Evolutionary conservation across 2,797 vertebrate species (phyloP), one percentile per base, ranked within the genome.

Genomic region (Falco rusticolus): DNA sequence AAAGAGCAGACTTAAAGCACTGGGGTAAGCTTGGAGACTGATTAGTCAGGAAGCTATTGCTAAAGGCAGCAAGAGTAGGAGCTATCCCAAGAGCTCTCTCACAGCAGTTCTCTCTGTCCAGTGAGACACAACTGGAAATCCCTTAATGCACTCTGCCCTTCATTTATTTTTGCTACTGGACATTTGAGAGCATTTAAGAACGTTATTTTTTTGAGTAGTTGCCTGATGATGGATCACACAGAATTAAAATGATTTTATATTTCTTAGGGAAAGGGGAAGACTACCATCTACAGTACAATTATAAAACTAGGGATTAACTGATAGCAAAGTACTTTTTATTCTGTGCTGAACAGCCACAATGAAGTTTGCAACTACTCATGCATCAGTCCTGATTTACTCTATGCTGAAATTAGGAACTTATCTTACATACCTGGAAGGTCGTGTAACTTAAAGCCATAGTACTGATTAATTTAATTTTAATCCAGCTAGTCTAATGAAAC

Each of bases 141-240:
- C 96, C 91, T 98, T 98, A 98, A 98, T 79, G 93, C 93, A 97
- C 94, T 81, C 93, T 95, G 96, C 94, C 97, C 97, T 98, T 98
- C 96, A 97, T 97, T 98, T 98, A 95, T 97, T 98, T 98, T 97
- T 97, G 96, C 92, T 97, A 97, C 90, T 95, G 96, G 98, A 96
- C 97, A 97, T 98, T 95, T 89, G 77, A 98, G 97, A 96, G 93
- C 92, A 94, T 96, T 98, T 97, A 97, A 96, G 91, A 96, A 91
- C 34, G 94, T 95, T 93, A 94, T 93, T 90, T 94, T 95, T 95
- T 88, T 95, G 92, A 96, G 93, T 95, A 96, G 92, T 66, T 97
- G 93, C 84, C 86, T 84, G 76, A 97, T 97, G 97, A 98, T 97
- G 97, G 96, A 98, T 98, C 94, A 96, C 95, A 96, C 21, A 91